These are phyloP conservation scores for Tachysurus vachellii DNA, from an alignment of 2,113 vertebrate species.

Conservation along the genomic window DNA sequence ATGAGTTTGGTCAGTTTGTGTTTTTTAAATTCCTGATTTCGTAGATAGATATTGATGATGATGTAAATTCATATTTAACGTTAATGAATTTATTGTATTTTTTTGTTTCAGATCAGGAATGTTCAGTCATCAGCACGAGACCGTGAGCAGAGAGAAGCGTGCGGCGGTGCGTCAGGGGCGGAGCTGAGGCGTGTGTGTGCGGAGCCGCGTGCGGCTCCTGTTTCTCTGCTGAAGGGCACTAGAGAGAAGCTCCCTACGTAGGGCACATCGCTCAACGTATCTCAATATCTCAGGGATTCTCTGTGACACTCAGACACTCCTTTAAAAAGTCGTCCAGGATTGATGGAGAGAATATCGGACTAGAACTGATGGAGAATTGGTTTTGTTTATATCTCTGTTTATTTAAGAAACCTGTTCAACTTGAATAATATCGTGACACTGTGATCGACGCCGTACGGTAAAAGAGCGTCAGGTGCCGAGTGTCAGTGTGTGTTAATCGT, in stretches of 20 bases:
- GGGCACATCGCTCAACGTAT: not conserved
- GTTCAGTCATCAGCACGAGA: conserved; percentile 48
- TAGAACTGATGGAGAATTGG: not conserved
- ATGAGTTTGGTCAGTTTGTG: no score
- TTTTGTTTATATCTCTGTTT: not conserved
- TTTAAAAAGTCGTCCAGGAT: not conserved
- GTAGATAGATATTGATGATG: not conserved
- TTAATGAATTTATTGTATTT: not conserved
- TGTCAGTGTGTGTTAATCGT: not conserved
- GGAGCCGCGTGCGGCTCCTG: not conserved
- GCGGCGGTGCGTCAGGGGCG: conserved; percentile 14
- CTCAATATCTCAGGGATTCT: not conserved
- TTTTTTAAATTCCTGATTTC: no score
- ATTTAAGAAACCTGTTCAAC: conserved; percentile 14
- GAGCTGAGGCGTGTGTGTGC: conserved; percentile 28
- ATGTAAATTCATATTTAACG: not conserved
- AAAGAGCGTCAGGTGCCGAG: no score
- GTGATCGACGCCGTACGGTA: not conserved
- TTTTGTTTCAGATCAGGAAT: conserved; percentile 45
- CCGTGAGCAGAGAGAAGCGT: conserved; percentile 37
- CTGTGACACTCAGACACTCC: not conserved
- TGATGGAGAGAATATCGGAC: not conserved
- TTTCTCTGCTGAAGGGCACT: conserved; percentile 8
- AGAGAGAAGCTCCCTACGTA: conserved; percentile 16
- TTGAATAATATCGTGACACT: conserved; percentile 2